Percentiles rank a stretch among this genome's conserved stretches.
These are phyloP conservation scores for Caenorhabditis macrosperma DNA, from an alignment of 2,888 invertebrate genomes.

Conservation along the genomic window DNA sequence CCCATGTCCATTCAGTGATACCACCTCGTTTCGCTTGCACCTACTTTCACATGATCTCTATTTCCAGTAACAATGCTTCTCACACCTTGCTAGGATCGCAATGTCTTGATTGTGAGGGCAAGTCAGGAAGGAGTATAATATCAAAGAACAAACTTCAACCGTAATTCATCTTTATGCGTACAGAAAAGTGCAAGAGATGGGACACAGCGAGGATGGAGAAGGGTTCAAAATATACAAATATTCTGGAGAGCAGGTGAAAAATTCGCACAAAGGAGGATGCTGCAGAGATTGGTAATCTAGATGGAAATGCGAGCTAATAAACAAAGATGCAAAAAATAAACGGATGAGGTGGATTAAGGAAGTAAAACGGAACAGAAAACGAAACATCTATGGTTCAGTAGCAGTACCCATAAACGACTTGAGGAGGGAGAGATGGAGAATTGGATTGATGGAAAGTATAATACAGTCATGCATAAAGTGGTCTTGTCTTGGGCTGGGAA, in stretches of 20 bases:
- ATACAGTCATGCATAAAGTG: constrained; percentile 29
- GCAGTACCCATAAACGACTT: constrained; percentile 29
- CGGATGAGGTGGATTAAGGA: not conserved
- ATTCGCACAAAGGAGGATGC: not conserved
- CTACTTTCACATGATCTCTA: too few species aligned
- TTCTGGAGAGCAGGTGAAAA: not conserved
- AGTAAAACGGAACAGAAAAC: constrained; percentile 37
- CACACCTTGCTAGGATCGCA: too few species aligned
- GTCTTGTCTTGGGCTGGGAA: constrained; percentile 16
- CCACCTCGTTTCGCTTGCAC: too few species aligned
- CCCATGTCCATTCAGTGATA: too few species aligned
- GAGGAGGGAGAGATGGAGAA: constrained; percentile 34
- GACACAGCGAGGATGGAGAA: not conserved
- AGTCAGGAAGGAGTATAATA: not conserved
- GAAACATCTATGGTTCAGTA: constrained; percentile 16
- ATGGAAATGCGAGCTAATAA: constrained; percentile 39
- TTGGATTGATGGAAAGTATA: constrained; percentile 4
- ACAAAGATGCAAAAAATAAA: constrained; percentile 7
- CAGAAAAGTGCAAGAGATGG: not conserved
- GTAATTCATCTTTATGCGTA: constrained; percentile 14
- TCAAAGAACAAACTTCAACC: too few species aligned
- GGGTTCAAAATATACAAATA: constrained; percentile 52
- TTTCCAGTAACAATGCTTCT: too few species aligned
- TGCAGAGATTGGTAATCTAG: constrained; percentile 6
- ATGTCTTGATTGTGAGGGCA: not conserved